Evolutionary conservation across 2,888 invertebrate species (phyloP), one percentile per base, ranked within the genome.

Genomic region (Nezara viridula): DNA sequence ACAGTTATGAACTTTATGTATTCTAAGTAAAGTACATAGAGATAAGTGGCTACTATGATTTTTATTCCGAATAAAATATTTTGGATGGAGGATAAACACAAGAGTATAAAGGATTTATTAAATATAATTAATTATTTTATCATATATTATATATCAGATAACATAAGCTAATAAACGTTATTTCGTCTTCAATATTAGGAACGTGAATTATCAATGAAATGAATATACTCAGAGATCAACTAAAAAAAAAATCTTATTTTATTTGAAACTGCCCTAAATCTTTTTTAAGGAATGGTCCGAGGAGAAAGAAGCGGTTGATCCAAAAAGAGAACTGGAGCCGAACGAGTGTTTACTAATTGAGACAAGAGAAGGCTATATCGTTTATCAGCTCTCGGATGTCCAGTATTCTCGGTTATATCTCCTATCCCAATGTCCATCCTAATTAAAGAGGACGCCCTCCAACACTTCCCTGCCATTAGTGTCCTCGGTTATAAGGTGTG

Each of bases 281-380:
- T 37, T 73, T 27, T 60, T 37, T 73, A 73, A 73, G 27, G 66
- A 73, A 73, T 16, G 66, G 66, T 32, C 7, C 32, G 4, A 37
- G 1, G 37, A 73, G 37, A 37, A 73, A 73, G 66, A 37, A 37
- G 37, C 19, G 66, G 5, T 73, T 5, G 19, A 73, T 21, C 32
- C 66, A 81, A 81, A 81, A 81, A 40, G 44, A 81, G 1, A 44
- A 81, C n/a, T n/a, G 3, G 4, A n/a, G 44, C 44, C n/a, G 40
- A 44, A 47, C 44, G 44, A 81, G 40, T 81, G 81, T 81, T 86
- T 86, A 52, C 86, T 86, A 86, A 86, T 86, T 86, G 86, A 86
- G 86, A 86, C 86, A 86, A 55, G 86, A 52, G 52, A 86, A 86
- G 55, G 86, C 86, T n/a, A 86, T 86, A 86, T 86, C 86, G 86